Evolutionary conservation across 1,140 invertebrate genomes (phyloP), one percentile per base, ranked within the genome.

Genomic region (Sminthurinus signatus): DNA sequence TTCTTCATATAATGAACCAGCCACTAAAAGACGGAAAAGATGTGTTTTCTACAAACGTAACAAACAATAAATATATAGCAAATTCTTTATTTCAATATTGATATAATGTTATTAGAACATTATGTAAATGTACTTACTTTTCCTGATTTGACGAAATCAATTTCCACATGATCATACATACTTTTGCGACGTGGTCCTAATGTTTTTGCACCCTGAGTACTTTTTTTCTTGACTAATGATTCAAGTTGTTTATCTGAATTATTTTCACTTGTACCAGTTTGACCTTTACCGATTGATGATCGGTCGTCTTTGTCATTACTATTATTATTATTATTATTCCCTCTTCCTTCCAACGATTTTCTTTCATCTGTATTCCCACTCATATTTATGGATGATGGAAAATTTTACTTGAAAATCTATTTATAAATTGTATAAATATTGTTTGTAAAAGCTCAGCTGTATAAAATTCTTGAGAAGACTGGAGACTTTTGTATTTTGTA

Each of bases 1-100:
- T 55, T 65, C 63, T 36, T 68, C 57, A 50, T 71, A 63, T n/a
- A n/a, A n/a, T 19, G 42, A 43, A 10, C 62, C 65, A 14, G 64
- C 29, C 1, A 68, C 1, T 1, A 65, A 14, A 5, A 65, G 42
- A 14, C 69, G 59, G 42, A 62, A 71, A 2, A 71, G 27, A 52
- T 42, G 52, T 2, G 65, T 62, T 63, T 65, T 71, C 65, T 67
- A 32, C 12, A 60, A 56, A 61, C 31, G 12, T 62, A 64, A 32
- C 12, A 60, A 56, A 61, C 31, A 17, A 50, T 27, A 61, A 5
- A 32, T 51, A 59, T n/a, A 48, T n/a, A n/a, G 17, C 19, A 48
- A n/a, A n/a, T n/a, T n/a, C n/a, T n/a, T n/a, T 23, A 17, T 17
- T 14, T 8, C 8, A 8, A 17, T 50, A 23, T 50, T 50, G 8